Conservation (phyloP, 2,797 vertebrate species). For the Myotis planiceps region DNA sequence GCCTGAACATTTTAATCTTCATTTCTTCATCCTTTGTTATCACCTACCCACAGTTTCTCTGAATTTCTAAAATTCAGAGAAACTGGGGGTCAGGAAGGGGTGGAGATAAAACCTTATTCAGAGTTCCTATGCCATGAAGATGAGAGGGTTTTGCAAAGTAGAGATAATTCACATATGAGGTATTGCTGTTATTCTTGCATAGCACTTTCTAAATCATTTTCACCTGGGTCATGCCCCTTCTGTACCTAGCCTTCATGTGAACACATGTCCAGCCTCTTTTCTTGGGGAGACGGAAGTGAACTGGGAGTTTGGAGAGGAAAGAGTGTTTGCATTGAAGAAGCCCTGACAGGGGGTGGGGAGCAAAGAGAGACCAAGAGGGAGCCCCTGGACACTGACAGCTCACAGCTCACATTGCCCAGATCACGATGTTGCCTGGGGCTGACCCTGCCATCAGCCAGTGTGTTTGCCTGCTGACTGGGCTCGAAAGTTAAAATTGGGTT, state of each 20-base stretch:
- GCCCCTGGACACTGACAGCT: neutral
- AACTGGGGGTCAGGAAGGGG: neutral
- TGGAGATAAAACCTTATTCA: neutral
- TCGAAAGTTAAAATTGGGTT: slow-evolving; percentile 75
- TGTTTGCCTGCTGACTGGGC: slow-evolving; percentile 62
- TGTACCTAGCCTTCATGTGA: neutral
- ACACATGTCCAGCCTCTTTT: neutral
- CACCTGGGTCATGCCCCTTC: fast-evolving
- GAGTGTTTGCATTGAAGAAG: neutral
- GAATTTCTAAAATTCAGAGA: slow-evolving; percentile 28
- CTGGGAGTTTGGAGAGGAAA: neutral
- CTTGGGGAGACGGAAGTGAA: neutral
- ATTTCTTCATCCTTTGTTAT: neutral
- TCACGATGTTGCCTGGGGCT: neutral
- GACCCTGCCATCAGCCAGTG: slow-evolving; percentile 45
- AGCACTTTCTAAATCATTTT: neutral
- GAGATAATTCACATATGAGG: neutral
- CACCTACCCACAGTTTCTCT: neutral
- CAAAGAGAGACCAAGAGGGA: neutral
- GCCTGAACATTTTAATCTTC: neutral
- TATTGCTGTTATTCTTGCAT: neutral
- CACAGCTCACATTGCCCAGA: neutral
- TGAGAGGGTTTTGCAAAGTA: neutral
- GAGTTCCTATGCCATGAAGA: neutral
- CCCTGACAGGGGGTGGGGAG: neutral